Percentiles rank a stretch among this genome's conserved stretches.
Conservation (phyloP, 2,797 vertebrate species). For the Pipistrellus pygmaeus region DNA sequence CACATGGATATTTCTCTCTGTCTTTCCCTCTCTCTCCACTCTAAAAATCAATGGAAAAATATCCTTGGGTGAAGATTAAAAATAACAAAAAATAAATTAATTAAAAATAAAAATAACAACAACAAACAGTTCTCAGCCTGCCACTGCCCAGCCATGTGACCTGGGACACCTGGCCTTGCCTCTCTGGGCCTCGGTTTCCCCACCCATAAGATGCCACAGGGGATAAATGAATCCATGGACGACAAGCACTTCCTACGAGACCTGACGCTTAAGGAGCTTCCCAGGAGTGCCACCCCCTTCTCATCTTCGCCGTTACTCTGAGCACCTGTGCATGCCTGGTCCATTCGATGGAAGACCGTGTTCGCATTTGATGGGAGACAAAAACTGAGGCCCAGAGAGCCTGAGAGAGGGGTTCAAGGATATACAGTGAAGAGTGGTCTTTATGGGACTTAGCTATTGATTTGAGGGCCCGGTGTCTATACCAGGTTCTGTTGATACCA, state of each 20-base stretch:
- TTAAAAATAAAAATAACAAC: no score
- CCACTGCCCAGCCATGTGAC: not conserved
- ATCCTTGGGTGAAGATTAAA: no score
- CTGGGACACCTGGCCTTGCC: not conserved
- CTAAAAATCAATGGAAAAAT: no score
- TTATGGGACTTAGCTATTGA: not conserved
- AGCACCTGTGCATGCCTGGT: not conserved
- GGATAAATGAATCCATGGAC: no score
- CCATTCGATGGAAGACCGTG: no score
- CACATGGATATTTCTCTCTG: no score
- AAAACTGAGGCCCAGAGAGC: not conserved
- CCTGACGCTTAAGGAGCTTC: not conserved
- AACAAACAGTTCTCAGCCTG: not conserved
- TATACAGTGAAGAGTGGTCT: not conserved
- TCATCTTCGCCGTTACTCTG: not conserved
- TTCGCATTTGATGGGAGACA: not conserved
- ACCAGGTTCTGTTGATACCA: not conserved
- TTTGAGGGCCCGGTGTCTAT: not conserved
- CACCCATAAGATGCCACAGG: rapidly evolving
- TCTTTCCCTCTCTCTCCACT: no score
- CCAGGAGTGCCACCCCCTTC: not conserved
- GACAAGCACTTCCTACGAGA: no score
- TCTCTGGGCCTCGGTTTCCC: not conserved
- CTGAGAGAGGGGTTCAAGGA: not conserved
- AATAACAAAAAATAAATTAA: no score